phyloP scores from a whole-genome alignment of 2,113 vertebrate genomes.

The Salvelinus namaycush region DNA sequence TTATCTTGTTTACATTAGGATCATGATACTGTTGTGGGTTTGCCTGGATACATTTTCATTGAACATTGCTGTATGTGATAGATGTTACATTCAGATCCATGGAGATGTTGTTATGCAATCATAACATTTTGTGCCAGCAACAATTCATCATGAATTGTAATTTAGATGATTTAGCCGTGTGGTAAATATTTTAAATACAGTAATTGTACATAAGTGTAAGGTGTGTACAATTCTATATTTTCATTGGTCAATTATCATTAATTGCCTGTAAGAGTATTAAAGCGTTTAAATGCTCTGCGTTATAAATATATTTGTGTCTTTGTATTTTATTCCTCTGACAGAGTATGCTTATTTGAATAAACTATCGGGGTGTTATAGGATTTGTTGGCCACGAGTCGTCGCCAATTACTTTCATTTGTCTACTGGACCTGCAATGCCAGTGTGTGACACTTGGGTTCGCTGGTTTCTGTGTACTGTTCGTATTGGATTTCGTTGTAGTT shows the following conservation, averaged over 20 bases:
- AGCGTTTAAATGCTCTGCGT: too few species aligned
- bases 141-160: not conserved
- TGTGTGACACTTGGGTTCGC: conserved; percentile 49
- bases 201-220: conserved; percentile 26
- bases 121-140: not conserved
- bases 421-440: not conserved
- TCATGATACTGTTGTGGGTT: not conserved
- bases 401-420: not conserved
- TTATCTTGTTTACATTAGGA: not conserved
- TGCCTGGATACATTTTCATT: conserved; percentile 4
- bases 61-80: not conserved
- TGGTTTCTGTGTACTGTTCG: not conserved
- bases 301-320: not conserved
- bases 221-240: conserved; percentile 21
- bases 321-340: not conserved
- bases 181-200: conserved; percentile 27
- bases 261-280: too few species aligned
- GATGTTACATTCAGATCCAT: conserved; percentile 17
- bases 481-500: conserved; percentile 32
- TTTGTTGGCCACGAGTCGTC: not conserved
- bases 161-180: conserved; percentile 3
- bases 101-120: not conserved
- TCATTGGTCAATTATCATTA: not conserved
- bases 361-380: too few species aligned
- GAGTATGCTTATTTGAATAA: too few species aligned